These are phyloP conservation scores for Sebastolobus altivelis DNA, from an alignment of 2,797 vertebrate genomes.

Conservation along the genomic window DNA sequence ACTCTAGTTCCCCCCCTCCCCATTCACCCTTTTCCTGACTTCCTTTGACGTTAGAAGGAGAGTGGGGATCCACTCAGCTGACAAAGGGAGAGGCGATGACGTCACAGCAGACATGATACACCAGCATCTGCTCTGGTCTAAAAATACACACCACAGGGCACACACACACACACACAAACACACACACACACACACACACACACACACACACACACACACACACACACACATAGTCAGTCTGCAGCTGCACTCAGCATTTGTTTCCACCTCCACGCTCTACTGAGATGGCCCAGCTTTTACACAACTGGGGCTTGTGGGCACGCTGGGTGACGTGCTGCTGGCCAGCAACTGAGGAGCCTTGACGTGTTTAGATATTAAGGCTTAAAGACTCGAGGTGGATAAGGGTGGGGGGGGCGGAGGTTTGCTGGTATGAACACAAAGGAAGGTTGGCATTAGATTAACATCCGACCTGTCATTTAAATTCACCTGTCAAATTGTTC, in stretches of 20 bases:
- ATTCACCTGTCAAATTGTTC: background rate
- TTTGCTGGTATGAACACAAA: constrained; percentile 2
- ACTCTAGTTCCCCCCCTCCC: background rate
- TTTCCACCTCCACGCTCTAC: constrained; percentile 74
- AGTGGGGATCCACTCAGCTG: constrained; percentile 80
- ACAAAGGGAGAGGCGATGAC: constrained; percentile 76
- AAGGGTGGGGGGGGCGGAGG: background rate
- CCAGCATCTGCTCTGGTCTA: constrained; percentile 85
- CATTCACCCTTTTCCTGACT: constrained; percentile 51
- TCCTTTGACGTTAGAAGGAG: constrained; percentile 71
- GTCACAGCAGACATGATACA: constrained; percentile 81
- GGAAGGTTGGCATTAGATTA: background rate
- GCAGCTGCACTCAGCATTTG: constrained; percentile 79
- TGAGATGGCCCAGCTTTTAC: constrained; percentile 77
- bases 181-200: too few species aligned
- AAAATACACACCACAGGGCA: constrained; percentile 83
- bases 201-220: too few species aligned
- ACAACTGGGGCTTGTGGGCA: constrained; percentile 68
- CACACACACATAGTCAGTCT: constrained; percentile 74
- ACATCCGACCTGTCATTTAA: background rate
- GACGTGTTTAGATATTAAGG: constrained; percentile 32
- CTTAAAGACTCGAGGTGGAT: constrained; percentile 6
- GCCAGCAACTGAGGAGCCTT: constrained; percentile 39
- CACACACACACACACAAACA: constrained; percentile 35
- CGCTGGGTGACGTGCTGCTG: constrained; percentile 52